Conservation (phyloP, 2,888 invertebrate genomes). For the Ochropleura leucogaster region DNA sequence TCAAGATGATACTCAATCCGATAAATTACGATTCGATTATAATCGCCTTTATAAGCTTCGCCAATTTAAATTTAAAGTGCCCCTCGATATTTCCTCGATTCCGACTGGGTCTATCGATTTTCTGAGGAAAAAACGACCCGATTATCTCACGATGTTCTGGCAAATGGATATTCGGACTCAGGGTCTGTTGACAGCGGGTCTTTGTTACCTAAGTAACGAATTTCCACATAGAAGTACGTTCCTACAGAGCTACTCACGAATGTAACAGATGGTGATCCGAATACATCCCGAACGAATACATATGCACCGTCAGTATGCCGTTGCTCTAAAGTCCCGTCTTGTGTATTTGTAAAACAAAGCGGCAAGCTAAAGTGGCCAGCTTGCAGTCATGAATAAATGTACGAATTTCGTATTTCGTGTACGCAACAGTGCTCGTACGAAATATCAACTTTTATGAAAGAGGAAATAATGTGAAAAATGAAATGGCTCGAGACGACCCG, state of each 20-base stretch:
- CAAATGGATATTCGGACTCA: slow-evolving; percentile 68
- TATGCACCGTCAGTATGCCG: slow-evolving; percentile 55
- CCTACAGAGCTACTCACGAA: slow-evolving; percentile 51
- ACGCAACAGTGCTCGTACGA: slow-evolving; percentile 72
- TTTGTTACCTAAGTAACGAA: slow-evolving; percentile 65
- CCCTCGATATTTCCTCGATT: slow-evolving; percentile 64
- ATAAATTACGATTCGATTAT: slow-evolving; percentile 76
- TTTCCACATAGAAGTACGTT: slow-evolving; percentile 44
- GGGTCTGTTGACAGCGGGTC: slow-evolving; percentile 55
- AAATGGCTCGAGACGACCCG: slow-evolving; percentile 74
- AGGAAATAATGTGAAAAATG: slow-evolving; percentile 75
- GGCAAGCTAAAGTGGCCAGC: slow-evolving; percentile 70
- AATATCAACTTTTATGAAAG: slow-evolving; percentile 75
- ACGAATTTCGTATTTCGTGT: slow-evolving; percentile 74
- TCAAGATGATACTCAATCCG: slow-evolving; percentile 62
- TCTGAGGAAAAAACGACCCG: slow-evolving; percentile 66
- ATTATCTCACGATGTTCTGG: slow-evolving; percentile 69
- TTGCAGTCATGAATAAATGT: slow-evolving; percentile 77
- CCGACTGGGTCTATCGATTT: slow-evolving; percentile 67
- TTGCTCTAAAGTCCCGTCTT: slow-evolving; percentile 68
- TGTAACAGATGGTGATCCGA: slow-evolving; percentile 60
- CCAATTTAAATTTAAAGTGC: slow-evolving; percentile 73
- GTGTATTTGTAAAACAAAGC: slow-evolving; percentile 74
- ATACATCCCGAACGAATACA: slow-evolving; percentile 60
- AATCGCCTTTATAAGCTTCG: slow-evolving; percentile 72